Base-by-base conservation (phyloP, 2,888 invertebrate genomes). In the Miltochrista miniata region DNA sequence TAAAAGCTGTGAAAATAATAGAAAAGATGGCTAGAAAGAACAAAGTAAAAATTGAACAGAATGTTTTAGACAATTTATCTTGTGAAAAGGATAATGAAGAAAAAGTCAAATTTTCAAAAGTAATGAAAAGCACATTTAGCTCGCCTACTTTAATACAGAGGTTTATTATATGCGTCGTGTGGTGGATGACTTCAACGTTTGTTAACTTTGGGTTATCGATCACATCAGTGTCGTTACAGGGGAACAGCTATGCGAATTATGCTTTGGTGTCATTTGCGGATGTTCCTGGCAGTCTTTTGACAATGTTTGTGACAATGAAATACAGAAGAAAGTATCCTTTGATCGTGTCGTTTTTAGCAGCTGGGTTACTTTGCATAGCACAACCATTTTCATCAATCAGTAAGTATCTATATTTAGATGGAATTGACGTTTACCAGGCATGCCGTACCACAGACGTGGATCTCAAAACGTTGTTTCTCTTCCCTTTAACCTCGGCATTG, bases 151-250 rank as follows among this genome's bases (percentile, higher is more conserved):
- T 90, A 43, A 59, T 87, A 5, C 77, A 74, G 13, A 76, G 90
- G 38, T 88, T 88, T 36, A 57, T 87, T 0, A 78, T 90, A 0
- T 90, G 90, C 44, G 61, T 88, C 0, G 69, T 81, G 0, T 90
- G 90, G 88, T 90, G 88, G 90, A 80, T 94, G 0, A 94, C 96
- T 0, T 95, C 95, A 43, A 94, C 95, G 0, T 94, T 96, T 56
- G 94, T 96, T 0, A 96, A 95, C 72, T 96, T 96, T 65, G 96
- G 97, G 0, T 76, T 97, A 58, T 94, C 94, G 1, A 90, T 97
- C 30, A 96, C 95, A 71, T 94, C 96, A 0, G 95, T 96, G 0
- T 92, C 94, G 0, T 79, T 97, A 31, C 93, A 94, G 62, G 96
- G 96, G 2, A 94, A 96, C 74, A 95, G 94, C 68, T 96, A 96